A percentile compares a stretch with the other conserved stretches of the same genome.
phyloP scores from a whole-genome alignment of 2,888 invertebrate species.

The Idaea straminata region DNA sequence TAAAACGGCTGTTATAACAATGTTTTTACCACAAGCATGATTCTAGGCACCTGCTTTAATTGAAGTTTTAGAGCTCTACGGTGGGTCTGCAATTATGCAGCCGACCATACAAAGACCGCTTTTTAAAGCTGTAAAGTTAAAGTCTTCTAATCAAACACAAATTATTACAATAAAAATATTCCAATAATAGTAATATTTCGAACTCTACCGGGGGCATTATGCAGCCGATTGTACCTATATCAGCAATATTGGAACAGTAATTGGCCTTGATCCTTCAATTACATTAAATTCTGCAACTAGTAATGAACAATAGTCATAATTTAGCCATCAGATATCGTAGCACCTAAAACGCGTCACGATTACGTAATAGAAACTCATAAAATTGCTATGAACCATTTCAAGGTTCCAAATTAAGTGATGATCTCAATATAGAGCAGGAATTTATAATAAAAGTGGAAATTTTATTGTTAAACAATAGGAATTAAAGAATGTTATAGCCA shows the following conservation, averaged over 20 bases:
- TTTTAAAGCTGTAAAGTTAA: too few species aligned
- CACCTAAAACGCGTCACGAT: slow-evolving; percentile 35
- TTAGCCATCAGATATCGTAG: slow-evolving; percentile 27
- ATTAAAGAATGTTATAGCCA: neutral
- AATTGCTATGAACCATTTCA: slow-evolving; percentile 49
- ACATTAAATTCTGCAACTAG: slow-evolving; percentile 23
- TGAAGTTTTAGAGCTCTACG: too few species aligned
- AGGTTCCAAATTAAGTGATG: slow-evolving; percentile 39
- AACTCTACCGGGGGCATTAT: too few species aligned
- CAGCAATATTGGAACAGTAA: slow-evolving; percentile 13
- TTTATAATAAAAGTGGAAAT: slow-evolving; percentile 19
- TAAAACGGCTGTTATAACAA: too few species aligned
- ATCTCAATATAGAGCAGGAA: slow-evolving; percentile 28
- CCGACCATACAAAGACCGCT: too few species aligned
- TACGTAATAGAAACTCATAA: slow-evolving; percentile 42
- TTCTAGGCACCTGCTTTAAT: too few species aligned
- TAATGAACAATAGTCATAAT: slow-evolving; percentile 25
- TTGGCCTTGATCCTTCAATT: neutral
- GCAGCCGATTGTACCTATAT: too few species aligned
- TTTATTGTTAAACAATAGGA: slow-evolving; percentile 25
- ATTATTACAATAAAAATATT: too few species aligned
- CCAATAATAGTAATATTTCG: too few species aligned
- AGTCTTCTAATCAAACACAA: too few species aligned
- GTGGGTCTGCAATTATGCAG: too few species aligned
- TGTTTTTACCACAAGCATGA: too few species aligned